Evolutionary conservation across 2,113 vertebrate species (phyloP), one percentile per base, ranked within the genome.

Genomic region (Polypterus bichir): DNA sequence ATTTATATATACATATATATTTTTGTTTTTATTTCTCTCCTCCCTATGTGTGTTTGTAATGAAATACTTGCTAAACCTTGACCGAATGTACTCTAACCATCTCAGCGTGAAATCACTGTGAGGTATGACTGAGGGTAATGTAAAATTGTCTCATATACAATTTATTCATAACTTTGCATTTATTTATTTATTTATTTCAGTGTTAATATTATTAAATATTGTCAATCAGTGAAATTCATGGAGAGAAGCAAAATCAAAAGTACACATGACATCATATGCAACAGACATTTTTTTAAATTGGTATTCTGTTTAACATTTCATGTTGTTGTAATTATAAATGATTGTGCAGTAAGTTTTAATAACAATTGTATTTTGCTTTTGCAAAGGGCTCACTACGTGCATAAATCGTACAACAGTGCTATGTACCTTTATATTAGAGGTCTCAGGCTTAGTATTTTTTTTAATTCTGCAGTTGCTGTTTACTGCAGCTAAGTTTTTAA

Each of bases 91-190:
- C 75, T 80, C 70, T 70, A 75, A 76, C 81, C 74, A 6, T 77
- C 70, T 71, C 88, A 92, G 91, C 87, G 90, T 9, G 89, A 93
- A 82, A 92, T 90, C 77, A 93, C 83, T 6, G 88, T 92, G 81
- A 92, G 91, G 91, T 93, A 92, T 0, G 83, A 70, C 52, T 66
- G 71, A 27, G 63, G 59, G 65, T 59, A 49, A 49, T 46, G 61
- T 48, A 51, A 59, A 47, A 47, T 8, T 5, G 9, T 11, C 58
- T 60, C 48, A 48, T 54, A 48, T 47, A 58, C 54, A 56, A 11
- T 47, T 48, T 46, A 46, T 44, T 47, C n/a, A 9, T 53, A 46
- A n/a, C 9, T 48, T 11, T 8, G n/a, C 5, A 47, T 60, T 48
- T 27, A 27, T 27, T 27, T 27, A 27, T 8, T 60, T 48, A 44